Conservation (phyloP, 2,113 vertebrate genomes). For the Nibea albiflora region DNA sequence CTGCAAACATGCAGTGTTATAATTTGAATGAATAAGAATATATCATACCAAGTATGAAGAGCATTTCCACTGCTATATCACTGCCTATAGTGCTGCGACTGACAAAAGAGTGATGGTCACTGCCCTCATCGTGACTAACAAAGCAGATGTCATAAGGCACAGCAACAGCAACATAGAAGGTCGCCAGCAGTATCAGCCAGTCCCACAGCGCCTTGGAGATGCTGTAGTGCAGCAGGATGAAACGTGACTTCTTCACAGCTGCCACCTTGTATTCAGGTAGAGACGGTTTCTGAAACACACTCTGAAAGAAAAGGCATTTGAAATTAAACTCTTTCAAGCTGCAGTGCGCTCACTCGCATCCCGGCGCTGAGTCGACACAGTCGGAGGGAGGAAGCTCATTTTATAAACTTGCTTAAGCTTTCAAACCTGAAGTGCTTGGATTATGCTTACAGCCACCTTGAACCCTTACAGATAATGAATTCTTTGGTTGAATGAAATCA, state of each 20-base stretch:
- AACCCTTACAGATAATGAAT: not conserved
- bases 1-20: not conserved
- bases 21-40: not conserved
- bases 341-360: not conserved
- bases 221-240: constrained; percentile 97
- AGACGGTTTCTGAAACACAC: constrained; percentile 91
- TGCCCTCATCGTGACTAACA: constrained; percentile 84
- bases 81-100: constrained; percentile 91
- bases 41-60: constrained; percentile 93
- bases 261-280: constrained; percentile 97
- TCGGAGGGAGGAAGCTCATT: not conserved
- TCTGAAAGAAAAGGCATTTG: constrained; percentile 76
- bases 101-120: constrained; percentile 82
- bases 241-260: constrained; percentile 92
- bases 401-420: not conserved
- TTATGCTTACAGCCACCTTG: not conserved
- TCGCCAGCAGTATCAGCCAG: constrained; percentile 95
- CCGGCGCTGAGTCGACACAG: not conserved
- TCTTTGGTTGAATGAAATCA: not conserved
- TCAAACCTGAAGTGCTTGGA: constrained; percentile 1
- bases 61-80: constrained; percentile 95
- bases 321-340: not conserved
- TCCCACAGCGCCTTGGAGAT: constrained; percentile 97
- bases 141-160: constrained; percentile 98
- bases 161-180: constrained; percentile 94